These are phyloP conservation scores for Tupaia tana DNA, from an alignment of 2,113 vertebrate species.

Conservation along the genomic window DNA sequence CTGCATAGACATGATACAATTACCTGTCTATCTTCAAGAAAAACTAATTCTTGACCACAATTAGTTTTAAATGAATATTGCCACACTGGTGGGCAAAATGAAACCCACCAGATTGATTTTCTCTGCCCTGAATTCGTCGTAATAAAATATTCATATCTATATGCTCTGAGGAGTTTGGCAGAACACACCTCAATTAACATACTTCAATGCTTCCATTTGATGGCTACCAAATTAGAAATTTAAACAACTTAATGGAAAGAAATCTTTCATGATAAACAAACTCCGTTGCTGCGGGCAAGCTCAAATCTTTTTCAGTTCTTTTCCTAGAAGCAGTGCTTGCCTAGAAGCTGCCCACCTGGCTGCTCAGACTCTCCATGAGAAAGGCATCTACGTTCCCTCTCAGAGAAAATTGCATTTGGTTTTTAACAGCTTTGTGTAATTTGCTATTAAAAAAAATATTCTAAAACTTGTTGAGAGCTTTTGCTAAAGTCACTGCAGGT, in stretches of 20 bases:
- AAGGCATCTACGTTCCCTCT: slow-evolving; percentile 71
- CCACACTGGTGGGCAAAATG: slow-evolving; percentile 23
- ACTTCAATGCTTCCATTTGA: slow-evolving; percentile 76
- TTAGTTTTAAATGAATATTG: slow-evolving; percentile 56
- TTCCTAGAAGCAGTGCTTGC: slow-evolving; percentile 71
- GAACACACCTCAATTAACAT: slow-evolving; percentile 80
- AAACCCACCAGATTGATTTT: slow-evolving; percentile 66
- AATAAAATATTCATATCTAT: slow-evolving; percentile 78
- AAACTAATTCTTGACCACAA: slow-evolving; percentile 13
- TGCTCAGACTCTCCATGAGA: slow-evolving; percentile 53
- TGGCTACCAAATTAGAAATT: slow-evolving; percentile 80
- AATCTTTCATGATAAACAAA: slow-evolving; percentile 77
- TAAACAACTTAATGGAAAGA: slow-evolving; percentile 77
- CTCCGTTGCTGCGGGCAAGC: slow-evolving; percentile 58
- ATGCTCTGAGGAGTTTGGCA: slow-evolving; percentile 70
- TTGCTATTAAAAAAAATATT: slow-evolving; percentile 81
- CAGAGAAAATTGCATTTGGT: slow-evolving; percentile 47
- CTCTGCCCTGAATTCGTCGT: slow-evolving; percentile 66
- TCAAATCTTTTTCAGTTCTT: slow-evolving; percentile 19
- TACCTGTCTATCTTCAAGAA: not conserved
- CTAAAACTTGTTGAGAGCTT: slow-evolving; percentile 79
- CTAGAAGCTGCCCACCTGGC: slow-evolving; percentile 79
- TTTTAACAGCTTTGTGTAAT: slow-evolving; percentile 82
- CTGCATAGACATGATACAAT: not conserved
- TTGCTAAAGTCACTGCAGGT: slow-evolving; percentile 65